Evolutionary conservation across 2,797 vertebrate species (phyloP).

Genomic region (Bothrops alternatus): DNA sequence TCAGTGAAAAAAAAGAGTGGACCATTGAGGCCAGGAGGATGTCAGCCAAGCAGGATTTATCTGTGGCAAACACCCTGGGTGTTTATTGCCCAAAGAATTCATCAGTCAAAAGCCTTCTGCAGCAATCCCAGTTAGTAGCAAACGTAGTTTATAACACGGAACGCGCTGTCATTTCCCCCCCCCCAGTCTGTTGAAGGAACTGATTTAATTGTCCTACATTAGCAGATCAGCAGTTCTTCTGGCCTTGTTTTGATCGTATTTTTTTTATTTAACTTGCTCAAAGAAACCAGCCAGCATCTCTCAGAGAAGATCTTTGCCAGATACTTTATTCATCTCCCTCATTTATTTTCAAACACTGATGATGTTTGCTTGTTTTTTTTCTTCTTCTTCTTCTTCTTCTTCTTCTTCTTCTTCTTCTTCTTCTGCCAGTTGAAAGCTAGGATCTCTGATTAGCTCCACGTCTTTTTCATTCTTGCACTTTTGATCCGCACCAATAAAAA

Average conservation of each 20-base stretch:
- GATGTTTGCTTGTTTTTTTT: background rate
- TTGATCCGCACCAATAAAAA: background rate
- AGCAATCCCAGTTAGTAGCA: background rate
- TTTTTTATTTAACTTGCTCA: background rate
- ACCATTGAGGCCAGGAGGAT: conserved; percentile 18
- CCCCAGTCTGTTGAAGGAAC: background rate
- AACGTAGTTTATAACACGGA: background rate
- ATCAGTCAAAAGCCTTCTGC: background rate
- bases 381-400: background rate
- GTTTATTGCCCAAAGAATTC: background rate
- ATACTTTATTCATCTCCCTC: background rate
- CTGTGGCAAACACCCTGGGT: background rate
- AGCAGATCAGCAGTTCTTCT: background rate
- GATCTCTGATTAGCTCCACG: background rate
- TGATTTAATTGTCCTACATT: background rate
- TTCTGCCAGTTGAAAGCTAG: background rate
- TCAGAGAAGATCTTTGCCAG: background rate
- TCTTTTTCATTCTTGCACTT: background rate
- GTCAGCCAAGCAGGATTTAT: conserved; percentile 33
- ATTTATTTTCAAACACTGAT: background rate
- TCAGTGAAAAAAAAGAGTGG: conserved; percentile 3
- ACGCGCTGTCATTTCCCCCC: background rate
- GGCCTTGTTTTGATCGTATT: background rate
- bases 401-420: background rate
- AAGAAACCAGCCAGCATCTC: background rate